Evolutionary conservation across 2,888 invertebrate species (phyloP).

Genomic region (Sylvicola fuscatus): DNA sequence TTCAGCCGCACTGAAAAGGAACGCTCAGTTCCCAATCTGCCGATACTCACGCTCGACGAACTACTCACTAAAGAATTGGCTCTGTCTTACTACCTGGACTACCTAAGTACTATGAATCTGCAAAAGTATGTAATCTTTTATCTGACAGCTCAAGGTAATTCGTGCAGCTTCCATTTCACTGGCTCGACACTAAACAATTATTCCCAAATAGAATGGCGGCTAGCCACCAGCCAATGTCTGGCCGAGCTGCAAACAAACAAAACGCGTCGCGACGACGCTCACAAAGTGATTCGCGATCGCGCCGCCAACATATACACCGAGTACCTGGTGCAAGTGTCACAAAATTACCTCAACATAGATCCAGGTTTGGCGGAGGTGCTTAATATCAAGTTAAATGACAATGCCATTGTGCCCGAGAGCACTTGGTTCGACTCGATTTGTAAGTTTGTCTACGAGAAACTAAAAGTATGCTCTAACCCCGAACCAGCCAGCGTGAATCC

Average conservation of each 20-base stretch:
- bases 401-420: constrained; percentile 8
- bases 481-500: neutral
- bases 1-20: constrained; percentile 2
- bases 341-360: constrained; percentile 10
- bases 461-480: constrained; percentile 7
- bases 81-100: constrained; percentile 11
- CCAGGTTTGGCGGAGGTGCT: constrained; percentile 10
- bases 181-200: no score
- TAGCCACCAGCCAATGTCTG: constrained; percentile 6
- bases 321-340: constrained; percentile 8
- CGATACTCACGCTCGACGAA: constrained; percentile 11
- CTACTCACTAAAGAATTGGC: constrained; percentile 11
- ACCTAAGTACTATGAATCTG: constrained; percentile 10
- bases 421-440: constrained; percentile 12
- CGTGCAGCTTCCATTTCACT: no score
- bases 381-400: constrained; percentile 10
- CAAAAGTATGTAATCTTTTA: constrained; percentile 13
- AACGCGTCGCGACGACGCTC: constrained; percentile 9
- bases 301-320: constrained; percentile 9
- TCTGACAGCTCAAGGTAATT: constrained; percentile 10
- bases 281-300: constrained; percentile 8
- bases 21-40: constrained; percentile 7
- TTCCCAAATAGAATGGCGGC: constrained; percentile 10
- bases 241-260: constrained; percentile 9
- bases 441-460: constrained; percentile 11